phyloP scores from a whole-genome alignment of 2,888 invertebrate genomes.

The Platycheirus albimanus region DNA sequence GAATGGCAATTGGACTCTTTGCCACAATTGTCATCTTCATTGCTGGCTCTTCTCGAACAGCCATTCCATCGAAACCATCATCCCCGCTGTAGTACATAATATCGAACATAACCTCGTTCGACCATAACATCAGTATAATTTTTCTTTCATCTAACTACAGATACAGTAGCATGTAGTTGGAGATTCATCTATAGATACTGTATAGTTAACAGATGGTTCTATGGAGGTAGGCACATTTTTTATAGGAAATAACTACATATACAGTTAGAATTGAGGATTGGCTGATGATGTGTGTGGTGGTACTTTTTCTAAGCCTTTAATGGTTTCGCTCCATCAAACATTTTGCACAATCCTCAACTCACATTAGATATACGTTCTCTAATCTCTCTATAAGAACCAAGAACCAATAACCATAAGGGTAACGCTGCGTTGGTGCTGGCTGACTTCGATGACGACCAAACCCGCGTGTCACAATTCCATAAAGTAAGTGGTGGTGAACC shows the following conservation, averaged over 20 bases:
- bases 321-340: conserved; percentile 70
- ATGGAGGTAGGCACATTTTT: conserved; percentile 12
- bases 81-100: no score
- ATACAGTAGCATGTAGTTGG: conserved; percentile 9
- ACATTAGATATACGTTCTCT: neutral
- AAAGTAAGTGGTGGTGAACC: conserved; percentile 60
- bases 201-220: conserved; percentile 37
- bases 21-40: conserved; percentile 26
- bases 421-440: conserved; percentile 19
- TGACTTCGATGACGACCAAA: conserved; percentile 25
- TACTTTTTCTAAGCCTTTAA: conserved; percentile 60
- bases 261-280: conserved; percentile 58
- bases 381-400: conserved; percentile 20
- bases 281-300: conserved; percentile 31
- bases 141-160: conserved; percentile 24
- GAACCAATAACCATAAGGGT: conserved; percentile 50
- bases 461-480: conserved; percentile 58
- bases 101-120: conserved; percentile 49
- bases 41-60: neutral
- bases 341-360: conserved; percentile 33
- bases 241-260: neutral
- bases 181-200: conserved; percentile 1
- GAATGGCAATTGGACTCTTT: conserved; percentile 53
- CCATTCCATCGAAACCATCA: neutral
- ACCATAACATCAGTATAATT: conserved; percentile 56